Conservation (phyloP, 2,888 invertebrate species). For the Beris chalybata region DNA sequence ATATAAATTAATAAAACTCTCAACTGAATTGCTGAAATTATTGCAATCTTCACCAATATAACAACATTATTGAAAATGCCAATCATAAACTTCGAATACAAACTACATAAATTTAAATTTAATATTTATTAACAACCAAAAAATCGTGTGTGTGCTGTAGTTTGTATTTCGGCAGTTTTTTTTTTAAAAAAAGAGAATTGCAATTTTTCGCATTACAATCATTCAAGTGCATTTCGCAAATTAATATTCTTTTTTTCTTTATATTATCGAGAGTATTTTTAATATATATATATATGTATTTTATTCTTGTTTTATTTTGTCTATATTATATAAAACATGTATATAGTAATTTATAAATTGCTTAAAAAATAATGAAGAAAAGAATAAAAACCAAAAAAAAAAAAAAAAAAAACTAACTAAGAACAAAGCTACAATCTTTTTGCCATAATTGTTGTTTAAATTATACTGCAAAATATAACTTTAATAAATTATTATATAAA, state of each 20-base stretch:
- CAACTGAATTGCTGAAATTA: no score
- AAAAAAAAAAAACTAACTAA: no score
- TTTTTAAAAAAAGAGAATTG: no score
- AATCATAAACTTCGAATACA: no score
- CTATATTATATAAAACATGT: constrained; percentile 16
- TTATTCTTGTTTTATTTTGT: constrained; percentile 9
- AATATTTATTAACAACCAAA: no score
- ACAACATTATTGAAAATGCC: no score
- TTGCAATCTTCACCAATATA: no score
- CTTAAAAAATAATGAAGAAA: constrained; percentile 31
- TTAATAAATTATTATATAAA: constrained; percentile 18
- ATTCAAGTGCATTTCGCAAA: background rate
- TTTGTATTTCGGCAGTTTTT: no score
- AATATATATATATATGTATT: constrained; percentile 18
- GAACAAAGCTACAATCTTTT: constrained; percentile 28
- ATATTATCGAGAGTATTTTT: background rate
- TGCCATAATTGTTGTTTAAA: constrained; percentile 31
- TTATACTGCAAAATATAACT: constrained; percentile 17
- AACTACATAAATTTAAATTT: no score
- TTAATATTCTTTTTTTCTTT: background rate
- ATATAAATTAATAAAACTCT: background rate
- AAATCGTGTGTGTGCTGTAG: no score
- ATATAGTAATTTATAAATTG: constrained; percentile 30
- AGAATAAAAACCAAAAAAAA: no score
- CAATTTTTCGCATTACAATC: background rate